Evolutionary conservation across 1,140 invertebrate species (phyloP), one percentile per base, ranked within the genome.

Genomic region (Eciton burchellii): DNA sequence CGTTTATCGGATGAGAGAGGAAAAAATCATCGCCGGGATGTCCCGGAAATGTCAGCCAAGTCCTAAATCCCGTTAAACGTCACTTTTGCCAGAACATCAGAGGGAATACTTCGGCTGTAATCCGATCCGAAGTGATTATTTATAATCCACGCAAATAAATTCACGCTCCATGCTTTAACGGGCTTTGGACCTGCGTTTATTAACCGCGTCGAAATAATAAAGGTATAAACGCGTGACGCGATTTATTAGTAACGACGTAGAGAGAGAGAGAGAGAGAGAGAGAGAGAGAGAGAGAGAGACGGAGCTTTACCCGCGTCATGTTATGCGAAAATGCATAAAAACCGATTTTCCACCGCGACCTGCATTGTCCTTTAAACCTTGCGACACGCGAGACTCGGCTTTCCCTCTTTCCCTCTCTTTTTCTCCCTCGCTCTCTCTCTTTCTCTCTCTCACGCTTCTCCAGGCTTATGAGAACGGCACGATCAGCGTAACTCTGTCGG

Each of bases 181-280:
- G n/a, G n/a, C n/a, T n/a, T n/a, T n/a, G n/a, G n/a, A n/a, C n/a
- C n/a, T n/a, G n/a, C n/a, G n/a, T n/a, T n/a, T n/a, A n/a, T n/a
- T n/a, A n/a, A n/a, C n/a, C n/a, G n/a, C 45, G 16, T 76, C n/a
- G n/a, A 52, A 47, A 63, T 76, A 76, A 76, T 76, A 54, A 65
- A 41, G 19, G 65, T 65, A n/a, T n/a, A n/a, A 65, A 76, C 26
- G 4, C 21, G 35, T 41, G 60, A 35, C 65, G 60, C 21, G 52
- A 35, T 76, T 76, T 62, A 14, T 35, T 65, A 65, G 41, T 76
- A 65, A 41, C 14, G 43, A 65, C 12, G 29, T 21, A 63, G 19
- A 52, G 19, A 21, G 12, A 12, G n/a, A n/a, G n/a, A n/a, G n/a
- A n/a, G n/a, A n/a, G n/a, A n/a, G n/a, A n/a, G n/a, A n/a, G n/a